Conservation (phyloP, 2,797 vertebrate genomes). For the Miichthys miiuy region DNA sequence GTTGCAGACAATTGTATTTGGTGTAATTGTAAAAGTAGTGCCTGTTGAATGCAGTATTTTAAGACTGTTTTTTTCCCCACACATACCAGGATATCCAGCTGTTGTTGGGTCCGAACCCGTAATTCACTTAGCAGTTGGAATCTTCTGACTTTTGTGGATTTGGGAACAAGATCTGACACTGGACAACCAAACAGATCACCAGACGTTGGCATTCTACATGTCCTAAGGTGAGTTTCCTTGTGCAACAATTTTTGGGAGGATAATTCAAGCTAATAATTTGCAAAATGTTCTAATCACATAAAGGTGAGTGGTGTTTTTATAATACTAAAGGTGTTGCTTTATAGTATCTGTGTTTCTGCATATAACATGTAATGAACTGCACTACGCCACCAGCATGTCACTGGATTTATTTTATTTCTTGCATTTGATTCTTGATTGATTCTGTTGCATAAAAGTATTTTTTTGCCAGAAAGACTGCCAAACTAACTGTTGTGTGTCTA, state of each 20-base stretch:
- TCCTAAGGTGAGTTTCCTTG: conserved; percentile 61
- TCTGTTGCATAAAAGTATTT: too few species aligned
- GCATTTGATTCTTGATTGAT: too few species aligned
- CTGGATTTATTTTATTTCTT: too few species aligned
- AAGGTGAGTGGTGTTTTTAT: too few species aligned
- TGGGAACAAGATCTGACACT: conserved; percentile 78
- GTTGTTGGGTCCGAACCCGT: conserved; percentile 60
- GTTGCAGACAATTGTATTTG: background rate
- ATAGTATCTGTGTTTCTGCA: too few species aligned
- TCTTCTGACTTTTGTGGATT: conserved; percentile 57
- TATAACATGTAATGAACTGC: too few species aligned
- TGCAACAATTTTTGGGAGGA: too few species aligned
- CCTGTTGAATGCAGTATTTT: background rate
- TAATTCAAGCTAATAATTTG: too few species aligned
- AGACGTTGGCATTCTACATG: conserved; percentile 55
- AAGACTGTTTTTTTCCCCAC: conserved; percentile 8
- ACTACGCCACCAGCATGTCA: too few species aligned
- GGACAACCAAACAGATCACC: conserved; percentile 68
- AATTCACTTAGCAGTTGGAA: fast-evolving
- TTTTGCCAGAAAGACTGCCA: too few species aligned
- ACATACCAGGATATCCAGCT: conserved; percentile 41
- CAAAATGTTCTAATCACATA: too few species aligned
- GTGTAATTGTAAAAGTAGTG: background rate
- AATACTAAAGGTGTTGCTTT: too few species aligned
- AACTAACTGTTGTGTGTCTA: conserved; percentile 10